Evolutionary conservation across 2,113 vertebrate genomes (phyloP), one percentile per base, ranked within the genome.

Genomic region (Podiceps cristatus): DNA sequence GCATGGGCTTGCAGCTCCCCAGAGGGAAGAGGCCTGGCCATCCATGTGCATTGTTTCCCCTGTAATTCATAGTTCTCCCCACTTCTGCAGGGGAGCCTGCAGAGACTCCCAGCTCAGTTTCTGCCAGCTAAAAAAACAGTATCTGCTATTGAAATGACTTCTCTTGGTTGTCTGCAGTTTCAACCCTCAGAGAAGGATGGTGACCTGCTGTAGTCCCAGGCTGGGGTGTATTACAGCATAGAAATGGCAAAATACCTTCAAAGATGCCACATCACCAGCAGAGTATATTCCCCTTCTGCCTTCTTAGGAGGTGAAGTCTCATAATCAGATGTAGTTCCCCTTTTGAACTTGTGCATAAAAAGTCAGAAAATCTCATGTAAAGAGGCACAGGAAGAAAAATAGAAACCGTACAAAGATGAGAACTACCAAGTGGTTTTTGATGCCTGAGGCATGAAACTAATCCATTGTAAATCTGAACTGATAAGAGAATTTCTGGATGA

Each of bases 371-470:
- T 94, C 83, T 93, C 85, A 91, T 16, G 18, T 45, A 66, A 80
- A 84, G 31, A 45, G 84, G 19, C 58, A 68, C 13, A 42, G 86
- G 47, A 76, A 87, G 63, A 64, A 94, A 97, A 98, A 92, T 25
- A 86, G 42, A 88, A 97, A 88, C 74, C 2, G 1, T 9, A 74
- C 14, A 62, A 86, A 95, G 64, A 84, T 85, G 50, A 86, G 95
- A 75, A 67, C n/a, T 71, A 91, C 14, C 33, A 87, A 95, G 91
- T 64, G 52, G 86, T 94, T 91, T n/a, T 62, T 93, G 58, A 50
- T 90, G 74, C 88, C 91, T 64, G 60, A 96, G 91, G 94, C 73
- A 88, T 69, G 63, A 96, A 97, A 96, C 33, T 44, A 80, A 92
- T 74, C 62, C 35, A 56, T 50, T 90, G 33, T 83, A 79, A 68